Percentiles rank a stretch among this genome's conserved stretches.
phyloP scores from a whole-genome alignment of 2,797 vertebrate species.

The Synaphobranchus kaupii region DNA sequence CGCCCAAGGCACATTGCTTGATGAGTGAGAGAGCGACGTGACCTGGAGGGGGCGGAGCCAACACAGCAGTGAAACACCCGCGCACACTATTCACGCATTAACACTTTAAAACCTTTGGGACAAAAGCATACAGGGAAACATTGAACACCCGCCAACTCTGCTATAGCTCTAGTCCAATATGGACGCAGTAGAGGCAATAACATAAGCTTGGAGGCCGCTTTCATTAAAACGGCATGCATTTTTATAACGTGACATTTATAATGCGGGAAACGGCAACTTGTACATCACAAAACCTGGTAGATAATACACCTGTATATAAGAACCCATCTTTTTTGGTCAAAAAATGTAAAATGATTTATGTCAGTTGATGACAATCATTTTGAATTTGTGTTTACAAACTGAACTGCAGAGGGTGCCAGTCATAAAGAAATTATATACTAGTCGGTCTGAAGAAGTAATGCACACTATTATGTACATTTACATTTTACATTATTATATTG shows the following conservation, averaged over 20 bases:
- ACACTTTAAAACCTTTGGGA: neutral
- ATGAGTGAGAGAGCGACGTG: slow-evolving; percentile 91
- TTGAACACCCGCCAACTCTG: too few species aligned
- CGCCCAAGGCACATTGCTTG: slow-evolving; percentile 86
- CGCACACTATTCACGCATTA: neutral
- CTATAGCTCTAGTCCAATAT: neutral
- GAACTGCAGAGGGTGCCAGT: neutral
- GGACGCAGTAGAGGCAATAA: neutral
- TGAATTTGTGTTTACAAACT: neutral
- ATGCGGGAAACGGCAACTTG: neutral
- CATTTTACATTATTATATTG: neutral
- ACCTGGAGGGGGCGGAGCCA: slow-evolving; percentile 68
- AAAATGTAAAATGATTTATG: too few species aligned
- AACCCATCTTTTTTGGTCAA: neutral
- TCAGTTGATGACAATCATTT: too few species aligned
- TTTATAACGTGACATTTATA: neutral
- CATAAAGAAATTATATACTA: neutral
- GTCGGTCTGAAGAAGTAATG: neutral
- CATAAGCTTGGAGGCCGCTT: neutral
- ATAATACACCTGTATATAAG: neutral
- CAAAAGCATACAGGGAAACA: neutral
- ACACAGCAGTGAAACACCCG: slow-evolving; percentile 3
- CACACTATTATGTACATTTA: neutral
- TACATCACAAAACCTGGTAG: neutral
- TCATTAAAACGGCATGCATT: neutral